Evolutionary conservation across 1,140 invertebrate species (phyloP), one percentile per base, ranked within the genome.

Genomic region (Drosophila pseudoananassae): DNA sequence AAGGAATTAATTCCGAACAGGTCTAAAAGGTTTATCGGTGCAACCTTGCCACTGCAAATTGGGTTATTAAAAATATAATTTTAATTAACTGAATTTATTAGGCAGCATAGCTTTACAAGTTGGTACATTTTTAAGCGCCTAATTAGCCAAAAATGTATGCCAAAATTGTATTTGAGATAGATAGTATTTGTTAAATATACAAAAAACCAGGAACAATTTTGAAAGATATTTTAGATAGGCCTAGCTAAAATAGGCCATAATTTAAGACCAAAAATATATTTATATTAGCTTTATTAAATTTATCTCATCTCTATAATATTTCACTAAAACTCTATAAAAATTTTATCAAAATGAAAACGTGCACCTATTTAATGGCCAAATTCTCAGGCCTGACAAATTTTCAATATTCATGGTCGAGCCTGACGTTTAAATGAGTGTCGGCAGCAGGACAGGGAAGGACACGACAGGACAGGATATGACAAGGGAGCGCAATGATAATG

Each of bases 401-500:
- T 69, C 63, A 47, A 69, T 70, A 69, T 70, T 70, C 66, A 70
- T 69, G 66, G 27, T 12, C 27, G 59, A 20, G 29, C 12, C 10
- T 27, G 14, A 73, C 50, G 63, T 31, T 70, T 56, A 49, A 70
- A 69, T 56, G 66, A 68, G 25, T 68, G 65, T 47, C 49, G 36
- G 5, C 40, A n/a, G 63, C 5, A 25, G 66, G 43, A 47, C 25
- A 31, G 43, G 12, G 15, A 3, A 20, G 45, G 36, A 36, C 66
- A 40, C 12, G 64, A 20, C 7, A 29, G 65, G 38, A 45, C 23
- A 29, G 29, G 14, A 20, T 6, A 17, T 50, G 33, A 33, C 65
- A 68, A 23, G 43, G 31, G 33, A 51, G 23, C 49, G 12, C 43
- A 76, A 76, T 72, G 73, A 72, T 81, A 81, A 73, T 78, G 59